Evolutionary conservation across 2,113 vertebrate species (phyloP).

Genomic region (Nothocercus nigrocapillus): DNA sequence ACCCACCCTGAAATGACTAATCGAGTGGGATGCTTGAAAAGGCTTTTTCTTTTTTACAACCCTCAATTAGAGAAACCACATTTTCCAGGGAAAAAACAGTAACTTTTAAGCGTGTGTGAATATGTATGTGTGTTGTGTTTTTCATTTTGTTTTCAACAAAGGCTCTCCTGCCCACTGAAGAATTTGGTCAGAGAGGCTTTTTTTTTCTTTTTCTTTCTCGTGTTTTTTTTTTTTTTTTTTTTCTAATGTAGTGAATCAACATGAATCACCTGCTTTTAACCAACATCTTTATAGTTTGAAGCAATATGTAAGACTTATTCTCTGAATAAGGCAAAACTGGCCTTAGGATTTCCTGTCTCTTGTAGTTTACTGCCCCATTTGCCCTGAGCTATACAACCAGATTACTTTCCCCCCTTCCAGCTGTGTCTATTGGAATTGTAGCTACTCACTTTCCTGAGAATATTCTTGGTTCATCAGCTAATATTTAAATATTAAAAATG

Average conservation of each 20-base stretch:
- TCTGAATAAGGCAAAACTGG: conserved; percentile 13
- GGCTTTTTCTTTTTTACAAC: conserved; percentile 76
- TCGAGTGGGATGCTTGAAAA: conserved; percentile 80
- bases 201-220: conserved; percentile 64
- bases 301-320: conserved; percentile 15
- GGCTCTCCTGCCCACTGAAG: conserved; percentile 52
- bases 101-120: conserved; percentile 67
- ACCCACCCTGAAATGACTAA: conserved; percentile 80
- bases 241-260: conserved; percentile 61
- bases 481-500: conserved; percentile 63
- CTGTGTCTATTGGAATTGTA: background rate
- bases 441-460: conserved; percentile 35
- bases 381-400: background rate
- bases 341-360: conserved; percentile 29
- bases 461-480: conserved; percentile 44
- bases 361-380: conserved; percentile 11
- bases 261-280: conserved; percentile 69
- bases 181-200: conserved; percentile 45
- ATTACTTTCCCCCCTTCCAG: background rate
- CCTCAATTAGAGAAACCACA: conserved; percentile 84
- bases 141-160: conserved; percentile 53
- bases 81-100: conserved; percentile 82
- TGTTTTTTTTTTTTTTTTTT: background rate
- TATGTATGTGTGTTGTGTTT: conserved; percentile 25
- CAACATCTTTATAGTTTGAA: conserved; percentile 9